Evolutionary conservation across 2,113 vertebrate species (phyloP).

Genomic region (Coreoperca whiteheadi): DNA sequence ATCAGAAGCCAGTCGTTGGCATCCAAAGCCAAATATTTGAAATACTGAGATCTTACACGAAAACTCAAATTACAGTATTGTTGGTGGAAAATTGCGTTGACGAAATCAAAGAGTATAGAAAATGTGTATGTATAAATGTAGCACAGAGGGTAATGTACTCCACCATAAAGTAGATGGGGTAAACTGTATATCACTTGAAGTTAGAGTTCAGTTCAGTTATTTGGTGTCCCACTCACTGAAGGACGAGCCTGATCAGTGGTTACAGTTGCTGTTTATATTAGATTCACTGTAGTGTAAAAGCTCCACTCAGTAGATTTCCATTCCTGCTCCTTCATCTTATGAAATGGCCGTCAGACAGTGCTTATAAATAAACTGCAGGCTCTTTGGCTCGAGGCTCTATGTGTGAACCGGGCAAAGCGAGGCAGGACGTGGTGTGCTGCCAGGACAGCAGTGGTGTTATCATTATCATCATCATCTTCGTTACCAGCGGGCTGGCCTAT

Average conservation of each 20-base stretch:
- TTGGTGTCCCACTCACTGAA: neutral
- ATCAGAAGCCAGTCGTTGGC: neutral
- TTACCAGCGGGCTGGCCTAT: neutral
- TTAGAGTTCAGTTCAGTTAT: neutral
- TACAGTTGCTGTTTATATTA: constrained; percentile 8
- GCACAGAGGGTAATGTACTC: too few relatives aligned
- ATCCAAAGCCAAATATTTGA: neutral
- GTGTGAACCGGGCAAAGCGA: constrained; percentile 27
- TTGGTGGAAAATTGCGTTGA: neutral
- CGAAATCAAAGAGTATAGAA: neutral
- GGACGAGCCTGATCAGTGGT: neutral
- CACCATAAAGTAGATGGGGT: neutral
- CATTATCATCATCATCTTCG: constrained; percentile 29
- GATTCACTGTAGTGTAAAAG: constrained; percentile 3
- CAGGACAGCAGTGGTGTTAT: constrained; percentile 39
- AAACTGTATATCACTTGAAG: neutral
- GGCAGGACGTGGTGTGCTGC: constrained; percentile 73
- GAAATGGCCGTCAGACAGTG: constrained; percentile 42
- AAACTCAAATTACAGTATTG: too few relatives aligned
- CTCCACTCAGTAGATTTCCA: constrained; percentile 45
- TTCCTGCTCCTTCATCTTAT: constrained; percentile 40
- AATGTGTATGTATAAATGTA: neutral
- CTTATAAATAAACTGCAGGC: constrained; percentile 77
- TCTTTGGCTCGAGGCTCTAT: constrained; percentile 32
- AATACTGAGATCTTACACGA: too few relatives aligned